A percentile compares a stretch with the other conserved stretches of the same genome.
These are phyloP conservation scores for Ctenicera cuprea DNA, from an alignment of 2,888 invertebrate species.

Conservation along the genomic window DNA sequence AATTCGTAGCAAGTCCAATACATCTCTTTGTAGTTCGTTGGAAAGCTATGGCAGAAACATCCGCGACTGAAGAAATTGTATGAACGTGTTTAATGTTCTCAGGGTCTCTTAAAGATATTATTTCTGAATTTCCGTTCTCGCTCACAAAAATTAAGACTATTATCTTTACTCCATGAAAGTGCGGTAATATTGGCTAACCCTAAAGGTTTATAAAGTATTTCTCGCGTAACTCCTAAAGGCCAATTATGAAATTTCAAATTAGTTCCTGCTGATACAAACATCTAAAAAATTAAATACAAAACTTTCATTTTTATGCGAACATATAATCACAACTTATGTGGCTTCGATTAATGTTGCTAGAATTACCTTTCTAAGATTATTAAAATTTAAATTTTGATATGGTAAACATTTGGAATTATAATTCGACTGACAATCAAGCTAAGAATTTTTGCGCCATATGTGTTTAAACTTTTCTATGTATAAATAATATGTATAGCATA, in stretches of 20 bases:
- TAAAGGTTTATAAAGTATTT: conserved; percentile 59
- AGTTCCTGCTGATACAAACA: conserved; percentile 63
- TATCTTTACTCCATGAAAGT: conserved; percentile 67
- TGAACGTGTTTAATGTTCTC: conserved; percentile 63
- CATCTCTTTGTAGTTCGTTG: conserved; percentile 65
- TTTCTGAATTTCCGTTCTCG: conserved; percentile 64
- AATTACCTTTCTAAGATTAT: conserved; percentile 12
- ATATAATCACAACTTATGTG: too few relatives aligned
- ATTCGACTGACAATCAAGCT: not conserved
- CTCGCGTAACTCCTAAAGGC: conserved; percentile 53
- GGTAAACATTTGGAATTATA: not conserved
- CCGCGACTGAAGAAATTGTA: conserved; percentile 62
- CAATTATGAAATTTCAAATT: conserved; percentile 62
- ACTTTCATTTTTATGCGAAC: not conserved
- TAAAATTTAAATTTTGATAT: not conserved
- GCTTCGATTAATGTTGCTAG: not conserved
- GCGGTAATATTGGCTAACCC: conserved; percentile 57
- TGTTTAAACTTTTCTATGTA: too few relatives aligned
- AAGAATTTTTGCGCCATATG: too few relatives aligned
- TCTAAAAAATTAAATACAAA: conserved; percentile 55
- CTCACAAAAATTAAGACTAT: conserved; percentile 65
- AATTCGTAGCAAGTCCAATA: conserved; percentile 64
- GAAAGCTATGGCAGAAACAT: conserved; percentile 62
- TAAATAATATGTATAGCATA: too few relatives aligned
- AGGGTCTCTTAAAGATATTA: conserved; percentile 63